Percentiles rank a stretch among this genome's conserved stretches.
phyloP scores from a whole-genome alignment of 2,797 vertebrate species.

The Danio choprae region DNA sequence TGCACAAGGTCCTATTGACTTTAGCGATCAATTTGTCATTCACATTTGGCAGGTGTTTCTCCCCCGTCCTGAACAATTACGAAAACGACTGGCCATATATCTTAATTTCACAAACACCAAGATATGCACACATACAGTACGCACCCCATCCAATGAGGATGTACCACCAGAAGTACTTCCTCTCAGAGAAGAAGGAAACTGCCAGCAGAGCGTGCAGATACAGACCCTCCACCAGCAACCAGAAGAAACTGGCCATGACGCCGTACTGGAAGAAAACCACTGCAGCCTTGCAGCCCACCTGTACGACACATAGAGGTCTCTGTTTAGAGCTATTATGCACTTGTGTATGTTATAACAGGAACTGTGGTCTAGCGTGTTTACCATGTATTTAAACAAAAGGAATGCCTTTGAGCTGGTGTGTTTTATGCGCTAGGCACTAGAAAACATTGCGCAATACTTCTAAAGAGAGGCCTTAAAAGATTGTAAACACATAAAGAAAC shows the following conservation, averaged over 20 bases:
- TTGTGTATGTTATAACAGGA: conserved; percentile 43
- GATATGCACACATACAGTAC: conserved; percentile 1
- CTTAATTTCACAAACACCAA: background rate
- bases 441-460: conserved; percentile 38
- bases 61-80: conserved; percentile 8
- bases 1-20: conserved; percentile 29
- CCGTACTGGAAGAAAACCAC: conserved; percentile 96
- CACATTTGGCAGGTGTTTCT: background rate
- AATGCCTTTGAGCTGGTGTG: conserved; percentile 21
- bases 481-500: conserved; percentile 36
- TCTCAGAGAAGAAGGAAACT: conserved; percentile 96
- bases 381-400: conserved; percentile 37
- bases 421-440: background rate
- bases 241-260: conserved; percentile 95
- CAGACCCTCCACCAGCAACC: conserved; percentile 95
- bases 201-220: conserved; percentile 94
- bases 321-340: conserved; percentile 40
- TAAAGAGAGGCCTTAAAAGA: conserved; percentile 14
- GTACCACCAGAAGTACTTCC: conserved; percentile 99
- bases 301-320: conserved; percentile 46
- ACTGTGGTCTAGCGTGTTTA: conserved; percentile 14
- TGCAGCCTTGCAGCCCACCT: conserved; percentile 91
- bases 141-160: conserved; percentile 97
- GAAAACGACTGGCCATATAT: background rate
- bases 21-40: conserved; percentile 33